phyloP scores from a whole-genome alignment of 2,888 invertebrate genomes.

The Protodeltote pygarga region DNA sequence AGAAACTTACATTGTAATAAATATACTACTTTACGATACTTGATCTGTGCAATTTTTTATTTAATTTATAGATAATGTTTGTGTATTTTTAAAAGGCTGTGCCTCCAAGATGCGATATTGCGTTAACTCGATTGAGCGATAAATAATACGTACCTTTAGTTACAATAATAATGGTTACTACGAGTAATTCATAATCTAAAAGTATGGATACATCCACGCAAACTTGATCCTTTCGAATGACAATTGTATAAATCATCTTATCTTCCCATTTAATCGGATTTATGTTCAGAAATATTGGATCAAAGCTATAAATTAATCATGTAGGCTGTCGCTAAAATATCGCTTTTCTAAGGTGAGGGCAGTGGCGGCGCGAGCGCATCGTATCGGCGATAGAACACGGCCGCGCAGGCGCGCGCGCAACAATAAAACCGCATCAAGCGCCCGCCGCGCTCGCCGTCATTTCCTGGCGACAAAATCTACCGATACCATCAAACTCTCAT shows the following conservation, averaged over 20 bases:
- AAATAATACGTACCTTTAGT: constrained; percentile 17
- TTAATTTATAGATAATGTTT: constrained; percentile 17
- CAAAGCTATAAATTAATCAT: constrained; percentile 84
- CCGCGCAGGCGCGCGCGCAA: constrained; percentile 62
- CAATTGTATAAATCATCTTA: constrained; percentile 80
- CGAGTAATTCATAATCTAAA: constrained; percentile 21
- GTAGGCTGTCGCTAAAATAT: constrained; percentile 86
- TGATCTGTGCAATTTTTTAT: constrained; percentile 44
- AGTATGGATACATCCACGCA: constrained; percentile 45
- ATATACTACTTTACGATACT: constrained; percentile 47
- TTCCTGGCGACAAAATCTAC: constrained; percentile 84
- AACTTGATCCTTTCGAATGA: constrained; percentile 57
- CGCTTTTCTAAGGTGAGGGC: constrained; percentile 72
- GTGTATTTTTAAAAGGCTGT: constrained; percentile 18
- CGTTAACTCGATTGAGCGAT: constrained; percentile 21
- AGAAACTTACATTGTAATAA: constrained; percentile 57
- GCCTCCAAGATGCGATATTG: constrained; percentile 11
- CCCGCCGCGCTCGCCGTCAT: constrained; percentile 67
- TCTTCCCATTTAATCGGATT: constrained; percentile 80
- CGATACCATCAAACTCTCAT: constrained; percentile 79
- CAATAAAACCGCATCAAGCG: constrained; percentile 71
- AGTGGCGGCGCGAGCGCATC: constrained; percentile 72
- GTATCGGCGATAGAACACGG: constrained; percentile 72
- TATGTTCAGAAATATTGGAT: constrained; percentile 77
- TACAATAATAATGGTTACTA: constrained; percentile 28